Evolutionary conservation across 2,113 vertebrate species (phyloP), one percentile per base, ranked within the genome.

Genomic region (Megaleporinus macrocephalus): DNA sequence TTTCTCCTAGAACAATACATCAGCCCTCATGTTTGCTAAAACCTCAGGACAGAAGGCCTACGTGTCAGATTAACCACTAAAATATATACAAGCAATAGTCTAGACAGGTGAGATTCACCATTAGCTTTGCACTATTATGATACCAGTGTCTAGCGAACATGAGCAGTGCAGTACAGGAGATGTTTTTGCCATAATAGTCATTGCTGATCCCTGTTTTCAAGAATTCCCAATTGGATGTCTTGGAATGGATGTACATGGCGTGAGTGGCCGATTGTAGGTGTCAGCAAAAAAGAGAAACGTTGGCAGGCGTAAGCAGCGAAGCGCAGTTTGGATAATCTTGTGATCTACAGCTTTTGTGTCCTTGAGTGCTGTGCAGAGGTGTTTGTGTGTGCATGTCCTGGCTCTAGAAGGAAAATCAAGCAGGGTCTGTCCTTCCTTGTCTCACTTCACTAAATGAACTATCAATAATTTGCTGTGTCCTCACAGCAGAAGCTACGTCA

Each of bases 361-460:
- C 79, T 85, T 87, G 85, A 24, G 78, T 30, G 62, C 30, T 30
- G 65, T 41, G 65, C 41, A 83, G 27, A 24, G 24, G 73, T 3
- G 15, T n/a, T 20, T 79, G 62, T 49, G 53, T 78, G 55, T 30
- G 24, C 16, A 6, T 81, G 79, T 81, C 61, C 36, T n/a, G 73
- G 83, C 69, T 73, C 82, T 73, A 51, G 75, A 73, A 79, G 14
- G 78, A 82, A 83, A 75, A 44, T 22, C 26, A 22, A 77, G 79
- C 30, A 22, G 20, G 62, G 55, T 76, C 66, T 51, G 74, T 80
- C 78, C 83, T 88, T 83, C 82, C 79, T 85, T 82, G 78, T 87
- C 83, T 86, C 78, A 80, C 75, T 82, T 85, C 83, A 88, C 84
- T 87, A 88, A 88, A 88, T 86, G 79, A 90, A 80, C 85, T 90